Conservation (phyloP, 2,797 vertebrate genomes). For the Malacoraja senta region DNA sequence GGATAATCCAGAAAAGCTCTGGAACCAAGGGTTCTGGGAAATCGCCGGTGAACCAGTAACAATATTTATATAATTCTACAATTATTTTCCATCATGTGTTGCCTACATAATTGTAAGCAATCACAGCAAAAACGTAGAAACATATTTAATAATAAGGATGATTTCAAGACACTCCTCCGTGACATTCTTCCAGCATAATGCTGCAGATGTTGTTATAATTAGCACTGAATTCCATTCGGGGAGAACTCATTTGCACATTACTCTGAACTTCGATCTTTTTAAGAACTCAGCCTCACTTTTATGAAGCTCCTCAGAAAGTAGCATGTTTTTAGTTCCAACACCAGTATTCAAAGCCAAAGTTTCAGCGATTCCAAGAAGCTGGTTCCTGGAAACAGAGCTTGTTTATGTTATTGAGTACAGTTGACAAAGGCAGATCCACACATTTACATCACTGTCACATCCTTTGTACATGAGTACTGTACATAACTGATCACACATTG, state of each 20-base stretch:
- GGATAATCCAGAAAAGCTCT: too few relatives aligned
- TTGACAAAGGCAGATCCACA: background rate
- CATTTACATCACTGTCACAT: background rate
- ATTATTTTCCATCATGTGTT: background rate
- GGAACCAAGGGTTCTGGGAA: too few relatives aligned
- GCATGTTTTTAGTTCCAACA: background rate
- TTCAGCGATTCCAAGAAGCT: constrained; percentile 14
- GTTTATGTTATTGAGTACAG: constrained; percentile 28
- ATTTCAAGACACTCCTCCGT: background rate
- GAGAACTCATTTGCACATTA: background rate
- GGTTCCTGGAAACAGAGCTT: constrained; percentile 11
- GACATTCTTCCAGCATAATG: background rate
- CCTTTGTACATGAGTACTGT: too few relatives aligned
- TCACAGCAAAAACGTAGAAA: background rate
- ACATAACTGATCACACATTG: too few relatives aligned
- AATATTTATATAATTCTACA: background rate
- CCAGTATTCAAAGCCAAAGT: constrained; percentile 10
- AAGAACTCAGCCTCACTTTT: background rate
- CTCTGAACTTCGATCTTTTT: background rate
- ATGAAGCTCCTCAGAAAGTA: background rate
- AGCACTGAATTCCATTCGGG: background rate
- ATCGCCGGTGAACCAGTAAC: too few relatives aligned
- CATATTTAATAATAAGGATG: background rate
- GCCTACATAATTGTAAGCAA: background rate
- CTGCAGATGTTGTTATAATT: background rate